These are phyloP conservation scores for Chymomyza costata DNA, from an alignment of 1,140 invertebrate species.

Conservation along the genomic window DNA sequence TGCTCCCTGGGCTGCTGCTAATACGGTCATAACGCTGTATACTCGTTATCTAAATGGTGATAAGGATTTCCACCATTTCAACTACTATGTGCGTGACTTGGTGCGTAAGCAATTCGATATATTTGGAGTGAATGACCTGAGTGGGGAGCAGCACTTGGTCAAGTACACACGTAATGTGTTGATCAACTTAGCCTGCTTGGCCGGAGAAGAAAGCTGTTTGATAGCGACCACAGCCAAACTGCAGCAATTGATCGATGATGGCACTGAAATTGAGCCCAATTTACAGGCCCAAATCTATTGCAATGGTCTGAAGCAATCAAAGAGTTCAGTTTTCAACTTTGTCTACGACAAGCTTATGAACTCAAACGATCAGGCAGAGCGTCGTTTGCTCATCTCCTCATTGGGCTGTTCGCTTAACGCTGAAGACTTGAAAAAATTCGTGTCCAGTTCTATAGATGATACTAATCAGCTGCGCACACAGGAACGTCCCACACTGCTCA, in stretches of 20 bases:
- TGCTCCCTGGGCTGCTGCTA: constrained; percentile 79
- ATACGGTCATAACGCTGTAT: constrained; percentile 58
- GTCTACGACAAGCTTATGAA: constrained; percentile 78
- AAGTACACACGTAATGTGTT: constrained; percentile 73
- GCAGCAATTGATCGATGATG: constrained; percentile 70
- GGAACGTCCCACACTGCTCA: constrained; percentile 55
- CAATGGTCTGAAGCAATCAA: constrained; percentile 79
- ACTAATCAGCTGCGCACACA: constrained; percentile 41
- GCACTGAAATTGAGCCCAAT: constrained; percentile 59
- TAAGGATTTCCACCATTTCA: constrained; percentile 42
- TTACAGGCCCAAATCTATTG: constrained; percentile 79
- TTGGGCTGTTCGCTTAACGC: constrained; percentile 78
- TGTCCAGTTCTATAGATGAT: constrained; percentile 52
- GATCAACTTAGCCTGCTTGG: constrained; percentile 76
- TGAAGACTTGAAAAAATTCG: constrained; percentile 45
- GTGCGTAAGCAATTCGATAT: constrained; percentile 65
- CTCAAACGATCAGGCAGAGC: constrained; percentile 78
- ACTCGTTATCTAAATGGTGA: constrained; percentile 60
- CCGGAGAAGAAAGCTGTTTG: constrained; percentile 75
- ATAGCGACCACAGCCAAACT: constrained; percentile 69
- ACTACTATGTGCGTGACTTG: constrained; percentile 49
- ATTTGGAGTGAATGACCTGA: constrained; percentile 67
- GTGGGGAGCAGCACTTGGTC: constrained; percentile 67
- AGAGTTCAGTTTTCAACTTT: constrained; percentile 80
- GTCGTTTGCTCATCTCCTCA: constrained; percentile 76